Percentiles rank a stretch among this genome's conserved stretches.
phyloP scores from a whole-genome alignment of 2,797 vertebrate genomes.

The Notamacropus eugenii region DNA sequence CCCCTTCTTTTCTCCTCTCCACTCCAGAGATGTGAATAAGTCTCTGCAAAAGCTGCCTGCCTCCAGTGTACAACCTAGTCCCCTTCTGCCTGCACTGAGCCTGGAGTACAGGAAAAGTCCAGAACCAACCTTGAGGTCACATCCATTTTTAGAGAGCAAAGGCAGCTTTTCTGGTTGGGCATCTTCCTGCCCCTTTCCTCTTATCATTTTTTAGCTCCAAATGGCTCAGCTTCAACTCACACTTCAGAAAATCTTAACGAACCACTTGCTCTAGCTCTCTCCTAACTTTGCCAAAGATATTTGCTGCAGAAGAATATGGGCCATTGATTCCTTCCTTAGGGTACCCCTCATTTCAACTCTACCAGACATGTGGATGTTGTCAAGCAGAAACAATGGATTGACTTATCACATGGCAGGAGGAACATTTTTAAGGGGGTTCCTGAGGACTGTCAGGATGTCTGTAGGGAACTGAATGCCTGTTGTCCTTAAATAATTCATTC shows the following conservation, averaged over 20 bases:
- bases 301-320: background rate
- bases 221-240: background rate
- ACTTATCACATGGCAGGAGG: background rate
- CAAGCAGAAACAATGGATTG: background rate
- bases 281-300: background rate
- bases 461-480: background rate
- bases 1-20: background rate
- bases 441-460: background rate
- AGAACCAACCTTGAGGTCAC: background rate
- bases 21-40: background rate
- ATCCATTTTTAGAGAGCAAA: background rate
- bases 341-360: slow-evolving; percentile 44
- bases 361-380: background rate
- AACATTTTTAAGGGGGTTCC: background rate
- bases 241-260: background rate
- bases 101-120: background rate
- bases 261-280: background rate
- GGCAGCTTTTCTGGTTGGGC: background rate
- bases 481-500: rapidly evolving
- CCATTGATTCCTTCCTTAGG: slow-evolving; percentile 54
- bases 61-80: background rate
- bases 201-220: background rate
- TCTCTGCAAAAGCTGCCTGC: background rate
- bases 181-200: background rate
- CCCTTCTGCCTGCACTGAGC: background rate